A percentile compares a stretch with the other conserved stretches of the same genome.
phyloP scores from a whole-genome alignment of 2,797 vertebrate genomes.

The Mico argentatus region DNA sequence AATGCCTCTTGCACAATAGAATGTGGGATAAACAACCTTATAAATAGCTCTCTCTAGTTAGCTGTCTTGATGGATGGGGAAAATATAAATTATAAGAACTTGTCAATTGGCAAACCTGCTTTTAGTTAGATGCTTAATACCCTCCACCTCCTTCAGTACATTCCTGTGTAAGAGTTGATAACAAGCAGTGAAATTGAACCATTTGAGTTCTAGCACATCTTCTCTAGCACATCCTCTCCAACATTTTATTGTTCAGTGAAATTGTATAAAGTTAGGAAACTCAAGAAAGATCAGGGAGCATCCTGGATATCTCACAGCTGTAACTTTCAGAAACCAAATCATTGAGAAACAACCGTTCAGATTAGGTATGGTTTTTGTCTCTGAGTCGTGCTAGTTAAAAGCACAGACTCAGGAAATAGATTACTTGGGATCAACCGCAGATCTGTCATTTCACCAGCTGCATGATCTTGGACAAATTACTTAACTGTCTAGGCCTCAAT shows the following conservation, averaged over 20 bases:
- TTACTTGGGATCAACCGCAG: neutral
- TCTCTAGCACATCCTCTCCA: neutral
- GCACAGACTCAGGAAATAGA: neutral
- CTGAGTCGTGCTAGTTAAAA: neutral
- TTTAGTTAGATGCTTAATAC: constrained; percentile 56
- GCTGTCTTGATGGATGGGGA: neutral
- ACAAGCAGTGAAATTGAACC: neutral
- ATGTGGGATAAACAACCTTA: constrained; percentile 48
- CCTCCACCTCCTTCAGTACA: neutral
- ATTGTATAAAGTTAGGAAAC: neutral
- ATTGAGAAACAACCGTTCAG: neutral
- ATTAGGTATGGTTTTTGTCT: neutral
- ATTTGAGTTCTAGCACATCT: neutral
- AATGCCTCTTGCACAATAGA: constrained; percentile 41
- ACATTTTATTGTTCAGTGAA: neutral
- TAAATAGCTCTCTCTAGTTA: constrained; percentile 59
- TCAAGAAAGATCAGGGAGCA: neutral
- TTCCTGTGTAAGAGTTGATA: neutral
- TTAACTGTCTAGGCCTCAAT: neutral
- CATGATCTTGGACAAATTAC: constrained; percentile 10
- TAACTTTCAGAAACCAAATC: neutral
- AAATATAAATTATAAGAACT: constrained; percentile 54
- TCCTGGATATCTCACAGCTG: neutral
- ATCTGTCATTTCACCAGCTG: constrained; percentile 7
- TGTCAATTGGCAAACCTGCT: constrained; percentile 52